Conservation (phyloP, 1,140 invertebrate genomes). For the Scaptomyza hsui region DNA sequence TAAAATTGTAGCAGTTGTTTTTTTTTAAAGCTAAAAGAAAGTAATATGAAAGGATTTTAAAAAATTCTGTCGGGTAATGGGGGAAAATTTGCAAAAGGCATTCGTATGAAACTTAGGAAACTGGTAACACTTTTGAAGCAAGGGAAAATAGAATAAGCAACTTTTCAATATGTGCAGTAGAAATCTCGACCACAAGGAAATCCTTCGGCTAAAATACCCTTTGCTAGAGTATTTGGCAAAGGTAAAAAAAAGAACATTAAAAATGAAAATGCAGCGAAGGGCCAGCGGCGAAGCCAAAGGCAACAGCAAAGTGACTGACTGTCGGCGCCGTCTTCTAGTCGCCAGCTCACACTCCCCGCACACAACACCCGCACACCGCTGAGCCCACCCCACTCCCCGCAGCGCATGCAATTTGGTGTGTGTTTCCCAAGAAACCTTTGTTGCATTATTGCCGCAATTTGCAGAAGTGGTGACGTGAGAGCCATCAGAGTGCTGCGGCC, state of each 20-base stretch:
- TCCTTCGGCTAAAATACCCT: no score
- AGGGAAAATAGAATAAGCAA: no score
- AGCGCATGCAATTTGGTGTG: constrained; percentile 77
- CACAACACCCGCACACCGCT: neutral
- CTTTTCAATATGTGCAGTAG: no score
- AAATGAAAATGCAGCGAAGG: constrained; percentile 61
- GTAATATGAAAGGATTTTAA: no score
- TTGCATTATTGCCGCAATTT: constrained; percentile 81
- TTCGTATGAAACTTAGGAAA: no score
- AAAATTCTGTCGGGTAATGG: no score
- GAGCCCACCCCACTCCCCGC: no score
- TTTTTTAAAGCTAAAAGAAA: no score
- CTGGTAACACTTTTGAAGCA: no score
- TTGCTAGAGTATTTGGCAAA: neutral
- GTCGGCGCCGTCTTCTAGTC: constrained; percentile 58
- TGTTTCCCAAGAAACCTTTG: constrained; percentile 81
- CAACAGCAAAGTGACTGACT: constrained; percentile 60
- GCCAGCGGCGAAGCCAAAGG: constrained; percentile 4
- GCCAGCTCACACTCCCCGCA: constrained; percentile 26
- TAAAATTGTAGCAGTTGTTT: no score
- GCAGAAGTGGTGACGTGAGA: constrained; percentile 81
- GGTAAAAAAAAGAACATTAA: constrained; percentile 41
- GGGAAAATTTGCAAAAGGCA: no score
- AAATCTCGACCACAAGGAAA: no score
- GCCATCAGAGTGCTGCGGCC: constrained; percentile 77